These are phyloP conservation scores for Symphodus melops DNA, from an alignment of 2,113 vertebrate species.

Conservation along the genomic window DNA sequence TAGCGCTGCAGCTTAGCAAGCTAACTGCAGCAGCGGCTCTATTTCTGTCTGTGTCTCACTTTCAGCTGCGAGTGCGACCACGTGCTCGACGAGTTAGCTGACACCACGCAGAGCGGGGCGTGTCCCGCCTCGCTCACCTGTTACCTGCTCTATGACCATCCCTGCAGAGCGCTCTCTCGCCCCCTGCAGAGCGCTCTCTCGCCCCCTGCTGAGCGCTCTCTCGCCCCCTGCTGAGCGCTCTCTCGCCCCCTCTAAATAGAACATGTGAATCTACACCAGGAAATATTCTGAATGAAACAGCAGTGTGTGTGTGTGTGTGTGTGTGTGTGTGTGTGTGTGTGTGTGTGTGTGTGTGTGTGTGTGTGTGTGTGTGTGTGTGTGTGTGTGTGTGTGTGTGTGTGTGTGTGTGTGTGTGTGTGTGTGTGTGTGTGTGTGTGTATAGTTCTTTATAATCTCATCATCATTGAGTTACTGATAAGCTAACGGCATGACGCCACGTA, in stretches of 20 bases:
- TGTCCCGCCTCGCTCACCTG: neutral
- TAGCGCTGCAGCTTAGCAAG: slow-evolving; percentile 48
- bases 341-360: too few relatives aligned
- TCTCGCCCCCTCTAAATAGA: too few relatives aligned
- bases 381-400: neutral
- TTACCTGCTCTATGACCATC: neutral
- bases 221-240: too few relatives aligned
- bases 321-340: neutral
- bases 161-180: too few relatives aligned
- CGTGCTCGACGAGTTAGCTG: neutral
- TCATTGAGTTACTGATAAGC: slow-evolving; percentile 41
- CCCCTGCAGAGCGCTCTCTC: too few relatives aligned
- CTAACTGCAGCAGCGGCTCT: slow-evolving; percentile 45
- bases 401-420: too few relatives aligned
- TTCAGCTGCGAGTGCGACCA: slow-evolving; percentile 15
- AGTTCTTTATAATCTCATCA: slow-evolving; percentile 57
- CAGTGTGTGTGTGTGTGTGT: neutral
- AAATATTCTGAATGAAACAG: too few relatives aligned
- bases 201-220: too few relatives aligned
- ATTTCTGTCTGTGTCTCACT: slow-evolving; percentile 37
- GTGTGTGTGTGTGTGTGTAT: slow-evolving; percentile 3
- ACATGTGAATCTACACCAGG: too few relatives aligned
- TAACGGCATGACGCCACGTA: slow-evolving; percentile 64
- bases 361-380: neutral
- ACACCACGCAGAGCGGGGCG: neutral